phyloP scores from a whole-genome alignment of 2,113 vertebrate species.

The Formicarius rufipectus region DNA sequence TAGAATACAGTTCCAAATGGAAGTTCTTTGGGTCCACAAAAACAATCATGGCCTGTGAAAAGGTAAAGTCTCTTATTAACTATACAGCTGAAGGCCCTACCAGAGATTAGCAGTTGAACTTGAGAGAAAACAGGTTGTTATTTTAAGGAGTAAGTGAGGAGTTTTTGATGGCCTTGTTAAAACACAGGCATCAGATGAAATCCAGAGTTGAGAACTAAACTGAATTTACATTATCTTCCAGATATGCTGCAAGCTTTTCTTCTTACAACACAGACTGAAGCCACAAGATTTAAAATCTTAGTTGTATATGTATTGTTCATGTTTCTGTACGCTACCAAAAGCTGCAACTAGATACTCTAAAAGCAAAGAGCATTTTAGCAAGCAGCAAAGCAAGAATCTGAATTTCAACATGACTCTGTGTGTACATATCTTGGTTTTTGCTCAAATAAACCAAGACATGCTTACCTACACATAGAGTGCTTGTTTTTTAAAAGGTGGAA shows the following conservation, averaged over 20 bases:
- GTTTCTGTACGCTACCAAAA: background rate
- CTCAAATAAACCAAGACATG: background rate
- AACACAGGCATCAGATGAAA: background rate
- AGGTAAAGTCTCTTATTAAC: background rate
- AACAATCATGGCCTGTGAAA: constrained; percentile 87
- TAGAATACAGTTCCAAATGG: constrained; percentile 88
- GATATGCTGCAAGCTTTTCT: background rate
- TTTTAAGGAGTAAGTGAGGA: background rate
- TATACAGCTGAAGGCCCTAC: background rate
- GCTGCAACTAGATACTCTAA: background rate
- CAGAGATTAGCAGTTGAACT: background rate
- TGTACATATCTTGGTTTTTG: background rate
- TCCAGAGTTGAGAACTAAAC: background rate
- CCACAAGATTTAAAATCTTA: background rate
- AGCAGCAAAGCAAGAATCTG: background rate
- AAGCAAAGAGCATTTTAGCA: background rate
- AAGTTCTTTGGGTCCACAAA: constrained; percentile 91
- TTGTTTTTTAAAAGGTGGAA: background rate
- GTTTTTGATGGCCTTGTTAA: background rate
- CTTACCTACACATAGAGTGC: background rate
- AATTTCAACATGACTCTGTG: background rate
- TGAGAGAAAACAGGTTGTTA: background rate
- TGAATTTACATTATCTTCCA: background rate
- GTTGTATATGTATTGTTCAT: background rate
- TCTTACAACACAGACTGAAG: background rate